Evolutionary conservation across 2,888 invertebrate species (phyloP).

Genomic region (Hetaerina titia): DNA sequence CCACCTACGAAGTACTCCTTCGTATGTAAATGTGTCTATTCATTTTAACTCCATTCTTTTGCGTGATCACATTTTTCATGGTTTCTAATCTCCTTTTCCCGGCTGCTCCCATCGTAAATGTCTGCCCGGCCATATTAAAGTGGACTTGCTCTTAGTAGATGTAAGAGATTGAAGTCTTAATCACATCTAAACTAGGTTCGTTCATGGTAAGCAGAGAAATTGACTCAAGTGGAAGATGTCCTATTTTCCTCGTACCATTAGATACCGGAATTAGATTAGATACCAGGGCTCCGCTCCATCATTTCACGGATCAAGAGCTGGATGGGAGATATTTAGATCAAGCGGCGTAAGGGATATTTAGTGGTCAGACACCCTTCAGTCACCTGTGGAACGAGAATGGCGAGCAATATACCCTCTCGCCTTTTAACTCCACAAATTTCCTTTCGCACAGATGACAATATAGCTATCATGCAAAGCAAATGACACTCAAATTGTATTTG

Average conservation of each 20-base stretch:
- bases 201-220: neutral
- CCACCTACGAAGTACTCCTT: no score
- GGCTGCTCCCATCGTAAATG: no score
- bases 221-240: neutral
- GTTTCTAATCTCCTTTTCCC: no score
- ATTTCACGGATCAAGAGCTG: slow-evolving; percentile 2
- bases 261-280: neutral
- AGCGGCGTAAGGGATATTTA: neutral
- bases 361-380: neutral
- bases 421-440: neutral
- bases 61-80: no score
- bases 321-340: no score
- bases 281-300: neutral
- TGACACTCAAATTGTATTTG: neutral
- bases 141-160: no score
- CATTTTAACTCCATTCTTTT: no score
- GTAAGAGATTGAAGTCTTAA: neutral
- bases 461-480: neutral
- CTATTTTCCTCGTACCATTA: neutral
- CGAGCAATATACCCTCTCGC: neutral
- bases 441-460: neutral
- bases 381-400: neutral
- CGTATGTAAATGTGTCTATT: no score
- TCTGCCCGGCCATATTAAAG: no score
- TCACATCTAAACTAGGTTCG: neutral